phyloP scores from a whole-genome alignment of 2,797 vertebrate genomes.

The Gymnothorax javanicus region DNA sequence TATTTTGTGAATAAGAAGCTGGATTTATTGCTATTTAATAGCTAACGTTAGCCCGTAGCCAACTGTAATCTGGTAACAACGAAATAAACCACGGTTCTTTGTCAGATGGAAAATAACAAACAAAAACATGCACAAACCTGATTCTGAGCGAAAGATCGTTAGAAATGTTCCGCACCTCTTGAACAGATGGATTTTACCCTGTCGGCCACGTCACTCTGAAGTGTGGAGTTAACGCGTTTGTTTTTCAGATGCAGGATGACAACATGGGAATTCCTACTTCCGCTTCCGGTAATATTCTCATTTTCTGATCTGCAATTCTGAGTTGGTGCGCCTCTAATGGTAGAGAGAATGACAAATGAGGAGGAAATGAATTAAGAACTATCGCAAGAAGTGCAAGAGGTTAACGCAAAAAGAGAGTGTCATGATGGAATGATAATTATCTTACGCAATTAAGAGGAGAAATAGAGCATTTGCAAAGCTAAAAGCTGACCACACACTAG shows the following conservation, averaged over 20 bases:
- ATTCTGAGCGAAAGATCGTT: neutral
- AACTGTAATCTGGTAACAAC: neutral
- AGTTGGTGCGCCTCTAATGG: neutral
- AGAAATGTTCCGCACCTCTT: neutral
- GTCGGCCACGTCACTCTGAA: constrained; percentile 24
- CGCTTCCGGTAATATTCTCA: neutral
- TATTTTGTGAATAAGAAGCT: neutral
- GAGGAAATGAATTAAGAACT: too few relatives aligned
- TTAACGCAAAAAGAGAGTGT: too few relatives aligned
- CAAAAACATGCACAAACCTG: neutral
- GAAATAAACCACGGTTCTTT: neutral
- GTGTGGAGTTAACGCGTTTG: neutral
- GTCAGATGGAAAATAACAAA: neutral
- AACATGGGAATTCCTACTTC: neutral
- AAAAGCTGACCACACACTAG: too few relatives aligned
- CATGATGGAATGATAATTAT: too few relatives aligned
- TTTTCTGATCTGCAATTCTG: neutral
- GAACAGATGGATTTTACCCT: constrained; percentile 1
- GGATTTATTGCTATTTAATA: neutral
- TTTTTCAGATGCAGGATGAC: constrained; percentile 7
- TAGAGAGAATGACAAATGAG: too few relatives aligned
- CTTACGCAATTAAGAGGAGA: too few relatives aligned
- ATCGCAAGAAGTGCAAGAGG: too few relatives aligned
- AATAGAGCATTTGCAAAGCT: too few relatives aligned
- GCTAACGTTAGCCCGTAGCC: neutral